Evolutionary conservation across 1,140 invertebrate species (phyloP).

Genomic region (Atopsyche davidsoni): DNA sequence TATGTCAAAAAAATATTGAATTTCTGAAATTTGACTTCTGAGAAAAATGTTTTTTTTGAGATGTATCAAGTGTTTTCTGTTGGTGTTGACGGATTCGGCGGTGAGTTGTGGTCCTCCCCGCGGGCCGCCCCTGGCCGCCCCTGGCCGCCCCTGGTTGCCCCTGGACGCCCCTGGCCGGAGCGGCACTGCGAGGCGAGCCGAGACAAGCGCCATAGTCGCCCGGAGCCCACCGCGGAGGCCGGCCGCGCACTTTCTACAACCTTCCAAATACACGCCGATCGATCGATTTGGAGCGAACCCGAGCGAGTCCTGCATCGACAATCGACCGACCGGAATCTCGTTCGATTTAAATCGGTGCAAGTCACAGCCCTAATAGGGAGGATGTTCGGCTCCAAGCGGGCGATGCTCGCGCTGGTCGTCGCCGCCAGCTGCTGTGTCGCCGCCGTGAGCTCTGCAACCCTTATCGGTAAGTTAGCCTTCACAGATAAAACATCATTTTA

Average conservation of each 20-base stretch:
- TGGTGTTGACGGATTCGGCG: conserved; percentile 4
- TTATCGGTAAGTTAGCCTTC: conserved; percentile 27
- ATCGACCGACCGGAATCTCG: background rate
- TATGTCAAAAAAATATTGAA: too few relatives aligned
- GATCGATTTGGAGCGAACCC: background rate
- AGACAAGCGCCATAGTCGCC: background rate
- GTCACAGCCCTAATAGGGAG: too few relatives aligned
- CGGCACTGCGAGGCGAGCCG: background rate
- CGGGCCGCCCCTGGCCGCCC: too few relatives aligned
- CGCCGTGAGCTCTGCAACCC: conserved; percentile 12
- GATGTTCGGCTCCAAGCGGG: conserved; percentile 25
- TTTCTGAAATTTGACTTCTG: too few relatives aligned
- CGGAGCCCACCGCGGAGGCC: background rate
- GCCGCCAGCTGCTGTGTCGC: conserved; percentile 16
- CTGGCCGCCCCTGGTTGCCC: background rate
- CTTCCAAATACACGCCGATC: background rate
- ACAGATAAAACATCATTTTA: too few relatives aligned
- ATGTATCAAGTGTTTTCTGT: too few relatives aligned
- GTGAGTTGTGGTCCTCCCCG: too few relatives aligned
- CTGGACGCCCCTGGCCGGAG: background rate
- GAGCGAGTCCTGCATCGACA: background rate
- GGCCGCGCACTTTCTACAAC: background rate
- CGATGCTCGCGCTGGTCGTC: conserved; percentile 7
- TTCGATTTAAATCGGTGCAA: background rate
- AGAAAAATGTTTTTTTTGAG: too few relatives aligned